Evolutionary conservation across 1,140 invertebrate genomes (phyloP), one percentile per base, ranked within the genome.

Genomic region (Adelges cooleyi): DNA sequence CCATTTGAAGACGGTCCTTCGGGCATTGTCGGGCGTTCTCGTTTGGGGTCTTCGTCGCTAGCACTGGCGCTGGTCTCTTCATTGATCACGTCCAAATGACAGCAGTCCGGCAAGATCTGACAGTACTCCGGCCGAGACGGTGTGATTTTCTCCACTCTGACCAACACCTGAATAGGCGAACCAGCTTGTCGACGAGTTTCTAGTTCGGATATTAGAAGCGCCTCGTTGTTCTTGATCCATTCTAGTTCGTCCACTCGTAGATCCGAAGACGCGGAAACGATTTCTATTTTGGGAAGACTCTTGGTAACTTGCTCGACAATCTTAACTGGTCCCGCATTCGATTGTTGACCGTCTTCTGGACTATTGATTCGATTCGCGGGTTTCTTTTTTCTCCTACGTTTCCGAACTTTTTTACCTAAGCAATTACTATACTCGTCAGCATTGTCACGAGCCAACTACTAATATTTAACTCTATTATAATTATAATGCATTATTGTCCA

Each of bases 31-130:
- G 56, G 48, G 33, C 66, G 69, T 25, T 69, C 66, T 23, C 68
- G 70, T 20, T 68, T 67, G 22, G 66, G 51, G 36, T 68, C 68
- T 18, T 44, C 54, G 23, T 72, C 71, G 46, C 71, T 71, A n/a
- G n/a, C n/a, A 4, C 69, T 22, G 44, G 71, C 71, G 46, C 70
- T 71, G 9, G 48, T 68, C 54, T 73, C 72, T 65, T 73, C 72
- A 11, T 59, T 66, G n/a, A 73, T 73, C 8, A 72, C 72, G 20
- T 73, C 72, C 10, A 73, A 52, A 52, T 69, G 67, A 5, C 70
- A 59, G 38, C 65, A 29, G 18, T 67, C 22, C 17, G 59, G 56
- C n/a, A 68, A 20, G 22, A 62, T 62, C 33, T 48, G 23, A 15
- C 56, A 62, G 20, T 62, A 62, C 20, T 62, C 56, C 20, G 56